Percentiles rank a stretch among this genome's conserved stretches.
phyloP scores from a whole-genome alignment of 30 jellyfish, hydroid and myxozoan species.

The Clytia hemisphaerica region DNA sequence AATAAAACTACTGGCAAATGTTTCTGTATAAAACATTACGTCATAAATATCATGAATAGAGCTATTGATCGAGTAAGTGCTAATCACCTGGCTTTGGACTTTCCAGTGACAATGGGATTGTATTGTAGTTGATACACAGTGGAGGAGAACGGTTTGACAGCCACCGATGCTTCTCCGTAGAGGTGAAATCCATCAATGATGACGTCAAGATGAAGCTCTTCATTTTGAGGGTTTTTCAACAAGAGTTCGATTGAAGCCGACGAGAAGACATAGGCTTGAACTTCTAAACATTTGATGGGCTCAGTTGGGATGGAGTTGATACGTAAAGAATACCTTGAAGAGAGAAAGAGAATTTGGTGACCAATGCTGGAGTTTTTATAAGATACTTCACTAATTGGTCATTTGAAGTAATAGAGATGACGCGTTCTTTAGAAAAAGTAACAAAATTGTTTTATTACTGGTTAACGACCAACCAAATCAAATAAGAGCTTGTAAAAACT shows the following conservation, averaged over 20 bases:
- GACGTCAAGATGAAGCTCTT: constrained; percentile 42
- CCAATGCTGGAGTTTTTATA: no score
- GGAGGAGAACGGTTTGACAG: constrained; percentile 44
- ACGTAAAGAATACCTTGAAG: constrained; percentile 37
- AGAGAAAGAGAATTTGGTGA: no score
- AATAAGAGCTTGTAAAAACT: no score
- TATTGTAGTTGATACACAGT: constrained; percentile 56
- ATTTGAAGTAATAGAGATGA: no score
- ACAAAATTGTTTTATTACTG: no score
- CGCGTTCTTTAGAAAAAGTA: no score
- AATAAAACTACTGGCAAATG: no score
- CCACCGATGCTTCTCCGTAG: constrained; percentile 46
- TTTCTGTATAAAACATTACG: no score
- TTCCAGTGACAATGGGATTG: constrained; percentile 55
- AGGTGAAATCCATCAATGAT: constrained; percentile 53
- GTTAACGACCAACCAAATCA: no score
- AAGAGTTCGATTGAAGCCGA: constrained; percentile 47
- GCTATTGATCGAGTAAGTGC: no score
- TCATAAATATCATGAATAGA: no score
- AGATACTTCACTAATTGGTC: no score
- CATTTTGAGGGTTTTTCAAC: constrained; percentile 54
- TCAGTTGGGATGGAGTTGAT: constrained; percentile 52
- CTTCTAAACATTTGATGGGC: constrained; percentile 42
- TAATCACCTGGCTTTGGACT: constrained; percentile 52
- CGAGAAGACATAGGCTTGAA: constrained; percentile 48